These are phyloP conservation scores for Ophion obscuratus DNA, from an alignment of 2,888 invertebrate genomes.

Conservation along the genomic window DNA sequence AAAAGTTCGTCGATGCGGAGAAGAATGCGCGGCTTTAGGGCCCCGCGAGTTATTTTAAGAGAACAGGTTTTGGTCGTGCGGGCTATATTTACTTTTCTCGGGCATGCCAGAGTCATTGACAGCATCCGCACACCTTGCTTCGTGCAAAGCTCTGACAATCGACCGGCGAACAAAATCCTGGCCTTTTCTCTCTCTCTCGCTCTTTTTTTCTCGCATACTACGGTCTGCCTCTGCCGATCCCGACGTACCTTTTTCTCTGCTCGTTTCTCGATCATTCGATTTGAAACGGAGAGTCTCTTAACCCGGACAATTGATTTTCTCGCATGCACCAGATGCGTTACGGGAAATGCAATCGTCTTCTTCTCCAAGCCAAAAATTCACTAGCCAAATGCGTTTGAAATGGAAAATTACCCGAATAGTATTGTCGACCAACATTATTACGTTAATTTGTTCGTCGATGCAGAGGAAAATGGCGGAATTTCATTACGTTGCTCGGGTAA, in stretches of 20 bases:
- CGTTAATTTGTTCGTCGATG: not conserved
- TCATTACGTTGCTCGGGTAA: not conserved
- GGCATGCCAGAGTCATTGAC: constrained; percentile 79
- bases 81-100: constrained; percentile 82
- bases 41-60: constrained; percentile 81
- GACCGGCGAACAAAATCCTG: constrained; percentile 26
- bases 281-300: not conserved
- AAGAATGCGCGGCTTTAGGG: constrained; percentile 77
- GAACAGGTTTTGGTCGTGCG: constrained; percentile 80
- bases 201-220: not conserved
- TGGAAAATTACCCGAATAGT: not conserved
- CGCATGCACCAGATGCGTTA: constrained; percentile 27
- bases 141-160: constrained; percentile 34
- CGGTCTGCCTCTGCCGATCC: constrained; percentile 5
- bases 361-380: constrained; percentile 19
- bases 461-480: not conserved
- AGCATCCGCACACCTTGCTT: constrained; percentile 67
- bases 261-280: constrained; percentile 8
- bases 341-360: constrained; percentile 43
- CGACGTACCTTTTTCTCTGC: not conserved
- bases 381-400: constrained; percentile 1
- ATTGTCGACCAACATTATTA: not conserved
- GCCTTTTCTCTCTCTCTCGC: not conserved
- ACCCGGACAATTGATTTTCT: constrained; percentile 39
- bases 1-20: constrained; percentile 76